Percentiles rank a stretch among this genome's conserved stretches.
These are phyloP conservation scores for Lepidocolaptes lacrymiger DNA, from an alignment of 2,797 vertebrate species.

Conservation along the genomic window DNA sequence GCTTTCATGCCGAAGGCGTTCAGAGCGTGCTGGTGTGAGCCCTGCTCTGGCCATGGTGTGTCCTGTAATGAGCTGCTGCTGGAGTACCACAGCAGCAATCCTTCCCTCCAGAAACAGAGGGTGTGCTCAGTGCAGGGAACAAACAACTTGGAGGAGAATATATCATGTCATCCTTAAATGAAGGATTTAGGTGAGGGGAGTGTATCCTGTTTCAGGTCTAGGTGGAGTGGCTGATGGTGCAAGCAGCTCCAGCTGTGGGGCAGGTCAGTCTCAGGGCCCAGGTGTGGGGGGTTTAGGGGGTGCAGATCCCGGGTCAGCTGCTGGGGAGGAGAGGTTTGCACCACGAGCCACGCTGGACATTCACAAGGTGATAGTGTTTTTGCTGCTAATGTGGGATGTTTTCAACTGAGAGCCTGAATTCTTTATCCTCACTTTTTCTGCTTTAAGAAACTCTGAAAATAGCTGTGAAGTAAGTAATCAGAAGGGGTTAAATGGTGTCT, in stretches of 20 bases:
- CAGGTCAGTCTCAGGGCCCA: neutral
- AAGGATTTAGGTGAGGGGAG: neutral
- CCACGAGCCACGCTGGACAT: rapidly evolving
- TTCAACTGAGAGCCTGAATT: neutral
- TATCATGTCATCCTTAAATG: neutral
- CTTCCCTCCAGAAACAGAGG: neutral
- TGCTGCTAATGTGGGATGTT: neutral
- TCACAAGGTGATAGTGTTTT: neutral
- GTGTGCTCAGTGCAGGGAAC: neutral
- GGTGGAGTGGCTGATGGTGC: neutral
- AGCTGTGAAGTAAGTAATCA: neutral
- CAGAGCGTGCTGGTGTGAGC: rapidly evolving
- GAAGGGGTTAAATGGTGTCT: neutral
- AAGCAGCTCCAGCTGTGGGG: neutral
- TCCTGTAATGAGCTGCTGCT: neutral
- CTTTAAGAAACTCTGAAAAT: neutral
- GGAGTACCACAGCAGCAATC: neutral
- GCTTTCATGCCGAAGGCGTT: neutral
- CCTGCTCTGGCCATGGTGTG: neutral
- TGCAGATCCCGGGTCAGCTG: neutral
- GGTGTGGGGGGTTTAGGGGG: neutral
- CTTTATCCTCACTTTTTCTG: neutral
- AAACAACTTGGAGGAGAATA: neutral
- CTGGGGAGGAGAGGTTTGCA: neutral
- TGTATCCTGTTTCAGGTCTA: rapidly evolving